phyloP scores from a whole-genome alignment of 2,113 vertebrate genomes.

The Mus pahari region DNA sequence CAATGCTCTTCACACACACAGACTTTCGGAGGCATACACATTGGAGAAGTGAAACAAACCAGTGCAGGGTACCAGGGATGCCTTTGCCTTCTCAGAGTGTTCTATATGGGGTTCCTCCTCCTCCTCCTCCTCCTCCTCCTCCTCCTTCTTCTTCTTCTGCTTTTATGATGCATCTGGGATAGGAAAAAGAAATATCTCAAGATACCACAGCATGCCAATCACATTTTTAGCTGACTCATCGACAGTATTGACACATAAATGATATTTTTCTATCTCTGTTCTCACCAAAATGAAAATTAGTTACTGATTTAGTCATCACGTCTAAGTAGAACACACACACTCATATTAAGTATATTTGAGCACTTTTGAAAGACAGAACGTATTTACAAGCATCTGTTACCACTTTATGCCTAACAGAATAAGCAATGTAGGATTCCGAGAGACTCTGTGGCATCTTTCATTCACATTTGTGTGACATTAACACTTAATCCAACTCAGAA shows the following conservation, averaged over 20 bases:
- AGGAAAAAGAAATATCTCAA: slow-evolving; percentile 63
- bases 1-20: background rate
- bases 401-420: slow-evolving; percentile 78
- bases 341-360: slow-evolving; percentile 84
- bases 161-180: slow-evolving; percentile 61
- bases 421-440: slow-evolving; percentile 73
- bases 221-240: slow-evolving; percentile 73
- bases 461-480: slow-evolving; percentile 58
- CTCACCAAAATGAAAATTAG: slow-evolving; percentile 87
- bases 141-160: background rate
- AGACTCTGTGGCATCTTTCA: slow-evolving; percentile 68
- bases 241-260: slow-evolving; percentile 78
- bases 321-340: slow-evolving; percentile 82
- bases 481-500: background rate
- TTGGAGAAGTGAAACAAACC: background rate
- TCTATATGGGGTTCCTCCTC: background rate
- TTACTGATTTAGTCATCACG: slow-evolving; percentile 85
- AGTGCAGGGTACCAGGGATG: background rate
- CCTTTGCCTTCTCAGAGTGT: background rate
- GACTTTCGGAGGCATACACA: background rate
- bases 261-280: slow-evolving; percentile 75
- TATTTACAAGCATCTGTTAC: slow-evolving; percentile 81
- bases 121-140: too few relatives aligned
- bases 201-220: slow-evolving; percentile 65
- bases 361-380: slow-evolving; percentile 83